Evolutionary conservation across 1,140 invertebrate genomes (phyloP).

Genomic region (Asobara japonica): DNA sequence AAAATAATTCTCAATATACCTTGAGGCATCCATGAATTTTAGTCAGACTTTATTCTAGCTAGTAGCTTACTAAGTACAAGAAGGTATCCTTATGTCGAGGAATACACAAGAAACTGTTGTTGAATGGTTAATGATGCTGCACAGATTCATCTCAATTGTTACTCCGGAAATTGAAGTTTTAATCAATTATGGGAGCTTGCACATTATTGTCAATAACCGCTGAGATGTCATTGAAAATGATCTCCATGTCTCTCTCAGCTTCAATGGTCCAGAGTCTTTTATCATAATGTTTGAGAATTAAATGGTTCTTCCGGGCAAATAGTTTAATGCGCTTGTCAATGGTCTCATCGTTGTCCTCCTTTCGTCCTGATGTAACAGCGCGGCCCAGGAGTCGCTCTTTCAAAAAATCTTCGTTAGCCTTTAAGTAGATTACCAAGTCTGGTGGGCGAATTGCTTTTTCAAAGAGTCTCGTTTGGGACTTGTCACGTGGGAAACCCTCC

Average conservation of each 20-base stretch:
- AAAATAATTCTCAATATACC: no score
- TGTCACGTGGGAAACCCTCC: conserved; percentile 38
- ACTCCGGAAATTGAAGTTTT: background rate
- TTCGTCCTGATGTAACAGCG: conserved; percentile 26
- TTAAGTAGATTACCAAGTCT: conserved; percentile 37
- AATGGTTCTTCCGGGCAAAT: conserved; percentile 17
- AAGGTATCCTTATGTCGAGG: no score
- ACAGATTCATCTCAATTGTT: no score
- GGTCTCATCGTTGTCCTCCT: background rate
- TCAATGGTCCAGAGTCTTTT: conserved; percentile 30
- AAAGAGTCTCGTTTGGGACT: conserved; percentile 32
- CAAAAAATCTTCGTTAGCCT: conserved; percentile 33
- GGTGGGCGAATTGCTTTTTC: conserved; percentile 29
- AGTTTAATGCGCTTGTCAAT: conserved; percentile 23
- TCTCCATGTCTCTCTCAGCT: conserved; percentile 20
- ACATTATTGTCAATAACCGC: conserved; percentile 12
- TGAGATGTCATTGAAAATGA: conserved; percentile 2
- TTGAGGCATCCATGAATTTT: no score
- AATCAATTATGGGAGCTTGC: background rate
- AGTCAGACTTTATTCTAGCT: no score
- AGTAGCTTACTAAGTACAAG: no score
- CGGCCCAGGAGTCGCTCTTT: conserved; percentile 34
- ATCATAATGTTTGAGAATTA: conserved; percentile 35
- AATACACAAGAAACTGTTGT: no score
- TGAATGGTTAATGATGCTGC: no score